Evolutionary conservation across 1,140 invertebrate species (phyloP).

Genomic region (Monochamus saltuarius): DNA sequence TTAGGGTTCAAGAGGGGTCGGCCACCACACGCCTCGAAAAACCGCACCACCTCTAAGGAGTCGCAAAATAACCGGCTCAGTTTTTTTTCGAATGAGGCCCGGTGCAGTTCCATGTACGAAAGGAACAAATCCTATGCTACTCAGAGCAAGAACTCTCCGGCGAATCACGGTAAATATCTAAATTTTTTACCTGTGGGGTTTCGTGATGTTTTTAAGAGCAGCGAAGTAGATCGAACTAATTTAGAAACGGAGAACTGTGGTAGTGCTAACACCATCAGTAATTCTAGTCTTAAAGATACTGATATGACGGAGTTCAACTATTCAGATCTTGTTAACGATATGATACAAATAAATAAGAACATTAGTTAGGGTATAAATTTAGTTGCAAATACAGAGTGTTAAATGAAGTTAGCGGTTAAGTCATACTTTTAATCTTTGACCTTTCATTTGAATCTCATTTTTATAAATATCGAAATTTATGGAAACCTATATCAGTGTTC

Average conservation of each 20-base stretch:
- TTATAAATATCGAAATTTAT: too few species aligned
- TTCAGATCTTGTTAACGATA: slow-evolving; percentile 63
- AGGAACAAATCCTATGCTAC: slow-evolving; percentile 6
- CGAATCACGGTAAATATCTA: too few species aligned
- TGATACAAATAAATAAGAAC: slow-evolving; percentile 63
- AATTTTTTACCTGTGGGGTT: slow-evolving; percentile 3
- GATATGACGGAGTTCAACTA: slow-evolving; percentile 66
- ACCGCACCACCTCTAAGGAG: background rate
- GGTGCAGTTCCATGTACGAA: slow-evolving; percentile 1
- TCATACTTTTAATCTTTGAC: too few species aligned
- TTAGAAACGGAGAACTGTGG: background rate
- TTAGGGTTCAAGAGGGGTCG: background rate
- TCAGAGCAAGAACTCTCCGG: background rate
- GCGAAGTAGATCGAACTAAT: slow-evolving; percentile 16
- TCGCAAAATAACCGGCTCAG: slow-evolving; percentile 7
- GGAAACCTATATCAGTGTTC: too few species aligned
- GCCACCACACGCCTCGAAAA: background rate
- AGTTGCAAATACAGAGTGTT: slow-evolving; percentile 6
- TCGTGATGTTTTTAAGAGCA: slow-evolving; percentile 1
- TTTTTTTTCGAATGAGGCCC: slow-evolving; percentile 3
- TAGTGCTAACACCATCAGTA: slow-evolving; percentile 61
- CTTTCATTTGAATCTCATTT: too few species aligned
- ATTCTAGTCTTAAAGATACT: slow-evolving; percentile 69
- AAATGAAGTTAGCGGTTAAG: too few species aligned
- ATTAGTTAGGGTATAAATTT: slow-evolving; percentile 19